Evolutionary conservation across 1,140 invertebrate genomes (phyloP), one percentile per base, ranked within the genome.

Genomic region (Drosophila murphyi): DNA sequence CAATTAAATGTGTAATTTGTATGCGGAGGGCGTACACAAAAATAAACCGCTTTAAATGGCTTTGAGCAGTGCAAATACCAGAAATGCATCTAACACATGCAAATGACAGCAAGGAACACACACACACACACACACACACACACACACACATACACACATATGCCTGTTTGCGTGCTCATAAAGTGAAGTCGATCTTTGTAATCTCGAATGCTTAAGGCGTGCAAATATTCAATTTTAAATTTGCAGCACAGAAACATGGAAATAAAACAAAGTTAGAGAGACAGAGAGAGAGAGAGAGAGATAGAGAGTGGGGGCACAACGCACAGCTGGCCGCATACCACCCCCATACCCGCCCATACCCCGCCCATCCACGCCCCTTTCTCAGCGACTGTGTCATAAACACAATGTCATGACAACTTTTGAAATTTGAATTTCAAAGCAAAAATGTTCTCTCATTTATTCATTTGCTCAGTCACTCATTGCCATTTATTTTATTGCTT

Each of bases 361-460:
- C 50, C 28, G 20, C 3, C 10, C 29, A 1, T 20, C 5, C 29
- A n/a, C 43, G 39, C 35, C 39, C 12, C 43, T 5, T 28, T 29
- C 48, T 35, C 34, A 41, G 39, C 57, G 47, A 51, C 54, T 72
- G 51, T 87, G 85, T 88, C 85, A 88, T 88, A 88, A 88, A 85
- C 85, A 89, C 80, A 88, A 88, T 88, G 85, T 88, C 85, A 89
- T 89, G 85, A 89, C 85, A 89, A 89, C 85, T 89, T 89, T 89
- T 89, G 85, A 89, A 89, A 89, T 89, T 90, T 89, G 85, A 89
- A 89, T 89, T 90, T 89, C 85, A 89, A 89, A 89, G 85, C 85
- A 90, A 85, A 89, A 90, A 69, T 77, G 51, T 77, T 74, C 72
- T 77, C 63, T 77, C 74, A 77, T 68, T 89, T 88, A 88, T 88